These are phyloP conservation scores for Papilio polytes DNA, from an alignment of 1,140 invertebrate genomes.

Conservation along the genomic window DNA sequence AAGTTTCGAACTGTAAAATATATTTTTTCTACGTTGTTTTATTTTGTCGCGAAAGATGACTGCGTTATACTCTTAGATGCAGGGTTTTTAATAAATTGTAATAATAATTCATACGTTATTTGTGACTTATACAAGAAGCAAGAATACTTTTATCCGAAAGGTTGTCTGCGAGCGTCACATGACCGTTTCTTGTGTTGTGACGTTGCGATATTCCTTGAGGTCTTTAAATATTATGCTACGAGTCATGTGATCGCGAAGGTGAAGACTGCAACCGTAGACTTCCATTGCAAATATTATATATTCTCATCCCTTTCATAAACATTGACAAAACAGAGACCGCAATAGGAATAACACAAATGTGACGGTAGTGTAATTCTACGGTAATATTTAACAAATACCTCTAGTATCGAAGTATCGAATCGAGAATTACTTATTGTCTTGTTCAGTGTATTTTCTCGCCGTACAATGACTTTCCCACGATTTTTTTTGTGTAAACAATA, in stretches of 20 bases:
- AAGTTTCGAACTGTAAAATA: too few relatives aligned
- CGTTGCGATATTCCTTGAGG: conserved; percentile 36
- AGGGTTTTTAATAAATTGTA: too few relatives aligned
- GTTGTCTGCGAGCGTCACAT: conserved; percentile 26
- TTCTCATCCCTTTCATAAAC: neutral
- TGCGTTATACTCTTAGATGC: too few relatives aligned
- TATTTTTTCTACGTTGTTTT: too few relatives aligned
- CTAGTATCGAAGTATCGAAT: conserved; percentile 41
- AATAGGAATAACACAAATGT: neutral
- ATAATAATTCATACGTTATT: too few relatives aligned
- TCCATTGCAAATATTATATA: neutral
- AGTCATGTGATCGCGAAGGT: conserved; percentile 47
- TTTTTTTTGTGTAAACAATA: conserved; percentile 52
- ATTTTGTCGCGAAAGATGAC: neutral
- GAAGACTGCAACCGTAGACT: conserved; percentile 35
- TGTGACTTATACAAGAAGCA: too few relatives aligned
- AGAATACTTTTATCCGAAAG: neutral
- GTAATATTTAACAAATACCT: neutral
- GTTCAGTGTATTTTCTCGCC: conserved; percentile 48
- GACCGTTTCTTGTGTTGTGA: neutral
- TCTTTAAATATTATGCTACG: conserved; percentile 46
- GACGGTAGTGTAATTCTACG: neutral
- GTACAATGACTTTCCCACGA: conserved; percentile 61
- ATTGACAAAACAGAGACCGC: neutral
- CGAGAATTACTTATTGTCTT: conserved; percentile 51